A percentile compares a stretch with the other conserved stretches of the same genome.
phyloP scores from a whole-genome alignment of 2,797 vertebrate species.

The Distichodus sexfasciatus region DNA sequence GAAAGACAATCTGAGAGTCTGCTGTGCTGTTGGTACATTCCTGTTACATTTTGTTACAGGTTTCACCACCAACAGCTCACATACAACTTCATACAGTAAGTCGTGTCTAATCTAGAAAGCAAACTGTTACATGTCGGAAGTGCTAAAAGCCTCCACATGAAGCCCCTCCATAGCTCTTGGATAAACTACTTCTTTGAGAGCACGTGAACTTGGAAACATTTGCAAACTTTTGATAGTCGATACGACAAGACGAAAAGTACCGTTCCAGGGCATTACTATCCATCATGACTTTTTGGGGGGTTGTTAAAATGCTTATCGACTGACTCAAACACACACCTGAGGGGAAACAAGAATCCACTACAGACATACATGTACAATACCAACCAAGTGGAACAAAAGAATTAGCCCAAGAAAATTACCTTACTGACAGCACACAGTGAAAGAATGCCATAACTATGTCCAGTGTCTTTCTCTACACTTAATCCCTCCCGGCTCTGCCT shows the following conservation, averaged over 20 bases:
- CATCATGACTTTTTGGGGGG: conserved; percentile 19
- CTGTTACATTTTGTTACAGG: conserved; percentile 10
- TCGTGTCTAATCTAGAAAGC: neutral
- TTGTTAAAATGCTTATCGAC: conserved; percentile 25
- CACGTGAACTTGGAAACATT: too few species aligned
- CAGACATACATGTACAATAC: conserved; percentile 39
- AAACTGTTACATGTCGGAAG: neutral
- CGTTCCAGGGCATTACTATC: conserved; percentile 19
- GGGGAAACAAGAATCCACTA: conserved; percentile 41
- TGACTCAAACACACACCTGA: conserved; percentile 47
- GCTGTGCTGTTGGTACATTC: conserved; percentile 12
- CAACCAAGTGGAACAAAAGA: conserved; percentile 50
- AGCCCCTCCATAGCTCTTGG: neutral
- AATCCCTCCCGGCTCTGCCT: conserved; percentile 40
- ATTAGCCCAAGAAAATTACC: conserved; percentile 48
- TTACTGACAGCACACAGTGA: conserved; percentile 47
- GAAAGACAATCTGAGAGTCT: neutral
- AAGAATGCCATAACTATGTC: conserved; percentile 56
- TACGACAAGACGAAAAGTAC: neutral
- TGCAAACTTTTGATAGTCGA: conserved; percentile 4
- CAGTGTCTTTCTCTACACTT: conserved; percentile 32
- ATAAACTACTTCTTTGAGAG: neutral
- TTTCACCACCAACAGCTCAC: neutral
- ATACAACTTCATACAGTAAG: neutral
- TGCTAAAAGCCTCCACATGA: neutral